These are phyloP conservation scores for Triplophysa yarkandensis DNA, from an alignment of 2,797 vertebrate genomes.

Conservation along the genomic window DNA sequence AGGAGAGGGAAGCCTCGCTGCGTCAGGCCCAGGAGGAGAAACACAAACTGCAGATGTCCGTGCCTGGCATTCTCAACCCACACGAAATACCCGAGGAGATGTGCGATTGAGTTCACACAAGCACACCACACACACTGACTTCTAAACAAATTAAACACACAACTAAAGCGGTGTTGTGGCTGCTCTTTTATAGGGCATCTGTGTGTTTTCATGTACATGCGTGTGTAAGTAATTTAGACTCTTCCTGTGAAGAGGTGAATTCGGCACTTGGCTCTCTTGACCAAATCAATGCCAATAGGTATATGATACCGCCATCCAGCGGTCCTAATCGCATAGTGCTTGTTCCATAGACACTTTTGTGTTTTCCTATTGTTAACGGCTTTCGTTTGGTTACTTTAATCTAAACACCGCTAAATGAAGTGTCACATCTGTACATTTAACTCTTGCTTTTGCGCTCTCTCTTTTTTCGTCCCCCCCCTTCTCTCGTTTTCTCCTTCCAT, in stretches of 20 bases:
- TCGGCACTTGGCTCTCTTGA: constrained; percentile 88
- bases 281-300: constrained; percentile 98
- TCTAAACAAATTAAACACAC: constrained; percentile 54
- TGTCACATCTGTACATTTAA: constrained; percentile 77
- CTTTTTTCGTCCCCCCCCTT: constrained; percentile 69
- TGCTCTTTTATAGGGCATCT: constrained; percentile 66
- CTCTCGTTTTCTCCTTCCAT: constrained; percentile 39
- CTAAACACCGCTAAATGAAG: constrained; percentile 88
- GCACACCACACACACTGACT: constrained; percentile 60
- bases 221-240: constrained; percentile 31
- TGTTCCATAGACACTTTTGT: constrained; percentile 95
- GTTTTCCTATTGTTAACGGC: constrained; percentile 89
- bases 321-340: constrained; percentile 97
- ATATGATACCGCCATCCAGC: constrained; percentile 93
- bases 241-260: constrained; percentile 70
- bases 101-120: constrained; percentile 85
- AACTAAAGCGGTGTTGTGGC: constrained; percentile 72
- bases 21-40: constrained; percentile 98
- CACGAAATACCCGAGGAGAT: constrained; percentile 99
- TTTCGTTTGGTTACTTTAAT: constrained; percentile 82
- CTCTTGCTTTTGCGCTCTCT: constrained; percentile 82
- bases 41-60: constrained; percentile 98
- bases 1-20: constrained; percentile 94
- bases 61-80: constrained; percentile 97
- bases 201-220: constrained; percentile 31